Evolutionary conservation across 2,113 vertebrate species (phyloP), one percentile per base, ranked within the genome.

Genomic region (western clawed frog (Xenopus tropicalis)): DNA sequence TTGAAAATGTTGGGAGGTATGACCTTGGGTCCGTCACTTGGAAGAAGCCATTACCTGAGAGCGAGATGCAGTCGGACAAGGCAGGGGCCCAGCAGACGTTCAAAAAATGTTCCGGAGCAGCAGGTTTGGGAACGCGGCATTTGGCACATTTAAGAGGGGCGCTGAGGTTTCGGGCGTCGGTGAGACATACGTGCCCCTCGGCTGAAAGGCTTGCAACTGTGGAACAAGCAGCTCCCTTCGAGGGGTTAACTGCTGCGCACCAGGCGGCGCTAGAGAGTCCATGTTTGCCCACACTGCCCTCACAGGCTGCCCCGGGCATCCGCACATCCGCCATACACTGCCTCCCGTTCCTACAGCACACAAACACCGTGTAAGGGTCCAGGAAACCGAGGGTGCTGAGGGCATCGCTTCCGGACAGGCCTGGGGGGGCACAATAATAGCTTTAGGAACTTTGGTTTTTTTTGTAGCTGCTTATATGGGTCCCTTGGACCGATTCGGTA

Each of bases 51-150:
- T 9, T 71, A 98, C 95, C 95, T 83, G 96, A 97, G 42, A 94
- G 42, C 0, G 93, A 87, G 11, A 98, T 42, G 68, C 81, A 90
- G 56, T 79, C 78, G 14, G 84, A 79, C 69, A 96, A 82, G 62
- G 74, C 77, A 0, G 96, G 94, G 43, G 96, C 93, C 94, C 93
- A 97, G 0, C 85, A 90, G 79, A 93, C 71, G 0, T 20, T 81
- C 75, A 94, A 82, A 61, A 91, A 82, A 1, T 89, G 83, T 0
- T 44, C 69, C 2, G n/a, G 12, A 0, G 81, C 42, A 22, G 44
- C n/a, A 0, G 66, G 72, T 0, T 23, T 43, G 42, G 71, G 61
- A 79, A 85, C 8, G 78, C 80, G 12, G 71, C 91, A 88, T 80
- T 51, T 90, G 3, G 80, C 90, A 0, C 29, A 82, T 69, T 86